These are phyloP conservation scores for Pocillopora damicornis DNA, from an alignment of 64 coral and sea anemone genomes.

Conservation along the genomic window DNA sequence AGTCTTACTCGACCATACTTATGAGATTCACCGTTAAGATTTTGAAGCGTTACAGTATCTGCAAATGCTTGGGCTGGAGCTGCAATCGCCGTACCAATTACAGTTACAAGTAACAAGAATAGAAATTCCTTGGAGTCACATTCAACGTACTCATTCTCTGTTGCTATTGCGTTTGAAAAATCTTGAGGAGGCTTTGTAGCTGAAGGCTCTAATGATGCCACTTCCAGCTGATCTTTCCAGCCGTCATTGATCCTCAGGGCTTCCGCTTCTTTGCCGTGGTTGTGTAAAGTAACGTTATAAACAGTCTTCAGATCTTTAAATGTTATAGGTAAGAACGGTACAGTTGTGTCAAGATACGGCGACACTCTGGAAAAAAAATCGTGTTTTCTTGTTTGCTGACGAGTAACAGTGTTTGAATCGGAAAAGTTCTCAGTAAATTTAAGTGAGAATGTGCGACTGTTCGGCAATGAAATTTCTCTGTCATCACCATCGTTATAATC, in stretches of 20 bases:
- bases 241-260: background rate
- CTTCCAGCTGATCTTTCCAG: background rate
- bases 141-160: background rate
- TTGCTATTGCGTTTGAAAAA: background rate
- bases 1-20: conserved; percentile 80
- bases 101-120: conserved; percentile 67
- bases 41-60: conserved; percentile 78
- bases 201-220: background rate
- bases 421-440: background rate
- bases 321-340: conserved; percentile 7
- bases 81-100: conserved; percentile 71
- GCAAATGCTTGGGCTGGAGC: conserved; percentile 79
- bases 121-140: conserved; percentile 57
- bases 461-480: background rate
- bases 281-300: background rate
- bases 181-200: conserved; percentile 2
- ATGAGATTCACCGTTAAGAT: conserved; percentile 61
- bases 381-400: background rate
- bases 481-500: background rate
- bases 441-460: background rate
- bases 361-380: conserved; percentile 26
- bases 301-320: background rate
- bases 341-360: conserved; percentile 9
- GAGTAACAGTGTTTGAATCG: too few species aligned
- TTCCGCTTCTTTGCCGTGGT: background rate